These are phyloP conservation scores for Diachasma alloeum DNA, from an alignment of 1,140 invertebrate species.

Conservation along the genomic window DNA sequence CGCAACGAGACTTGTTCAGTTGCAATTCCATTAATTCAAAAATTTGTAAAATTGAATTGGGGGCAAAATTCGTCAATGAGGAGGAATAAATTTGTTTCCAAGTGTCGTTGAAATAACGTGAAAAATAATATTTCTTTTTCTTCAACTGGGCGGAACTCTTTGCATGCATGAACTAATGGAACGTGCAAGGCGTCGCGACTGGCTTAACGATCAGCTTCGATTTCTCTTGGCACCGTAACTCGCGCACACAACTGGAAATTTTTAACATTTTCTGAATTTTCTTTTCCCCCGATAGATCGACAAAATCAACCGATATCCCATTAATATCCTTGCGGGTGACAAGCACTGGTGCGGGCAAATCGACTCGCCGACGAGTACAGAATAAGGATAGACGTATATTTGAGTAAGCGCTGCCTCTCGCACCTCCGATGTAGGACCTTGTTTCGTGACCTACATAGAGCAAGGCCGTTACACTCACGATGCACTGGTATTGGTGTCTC, in stretches of 20 bases:
- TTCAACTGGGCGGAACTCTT: neutral
- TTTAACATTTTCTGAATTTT: neutral
- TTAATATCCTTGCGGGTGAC: too few species aligned
- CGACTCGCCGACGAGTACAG: neutral
- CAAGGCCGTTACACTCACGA: constrained; percentile 60
- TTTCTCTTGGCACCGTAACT: constrained; percentile 58
- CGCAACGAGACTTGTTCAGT: neutral
- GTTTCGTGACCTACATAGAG: constrained; percentile 64
- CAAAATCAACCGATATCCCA: too few species aligned
- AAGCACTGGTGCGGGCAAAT: neutral
- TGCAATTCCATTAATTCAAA: too few species aligned
- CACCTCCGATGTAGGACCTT: constrained; percentile 58
- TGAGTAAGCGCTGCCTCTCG: constrained; percentile 35
- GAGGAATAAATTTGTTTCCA: too few species aligned
- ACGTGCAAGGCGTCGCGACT: constrained; percentile 52
- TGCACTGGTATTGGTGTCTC: constrained; percentile 38
- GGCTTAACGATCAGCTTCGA: constrained; percentile 61
- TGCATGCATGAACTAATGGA: constrained; percentile 54
- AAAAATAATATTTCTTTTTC: neutral
- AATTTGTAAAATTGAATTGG: too few species aligned
- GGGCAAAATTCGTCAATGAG: too few species aligned
- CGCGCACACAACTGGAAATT: constrained; percentile 14
- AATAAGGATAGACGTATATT: neutral
- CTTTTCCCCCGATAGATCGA: neutral
- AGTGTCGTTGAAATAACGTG: neutral